Percentiles rank a stretch among this genome's conserved stretches.
Conservation (phyloP, 1,140 invertebrate species). For the Andrena cerasifolii region DNA sequence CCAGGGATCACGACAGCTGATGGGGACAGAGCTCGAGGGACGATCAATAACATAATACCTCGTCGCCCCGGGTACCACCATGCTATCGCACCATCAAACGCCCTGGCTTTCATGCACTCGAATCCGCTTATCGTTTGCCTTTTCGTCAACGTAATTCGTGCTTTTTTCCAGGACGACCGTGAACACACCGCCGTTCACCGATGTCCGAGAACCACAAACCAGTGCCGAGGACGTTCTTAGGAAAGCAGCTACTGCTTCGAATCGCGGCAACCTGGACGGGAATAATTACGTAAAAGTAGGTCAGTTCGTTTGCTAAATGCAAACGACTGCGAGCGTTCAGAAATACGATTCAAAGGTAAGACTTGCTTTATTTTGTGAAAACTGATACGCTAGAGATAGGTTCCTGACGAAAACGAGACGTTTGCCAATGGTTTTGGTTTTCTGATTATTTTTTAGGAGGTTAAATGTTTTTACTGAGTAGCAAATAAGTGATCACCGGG, state of each 20-base stretch:
- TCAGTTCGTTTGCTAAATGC: background rate
- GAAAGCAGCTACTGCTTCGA: background rate
- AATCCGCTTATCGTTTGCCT: constrained; percentile 49
- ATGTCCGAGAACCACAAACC: background rate
- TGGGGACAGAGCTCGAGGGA: constrained; percentile 72
- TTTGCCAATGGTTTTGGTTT: no score
- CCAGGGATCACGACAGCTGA: constrained; percentile 74
- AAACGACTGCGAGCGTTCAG: background rate
- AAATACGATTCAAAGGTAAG: background rate
- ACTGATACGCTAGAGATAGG: no score
- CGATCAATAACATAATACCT: constrained; percentile 80
- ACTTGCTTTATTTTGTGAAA: background rate
- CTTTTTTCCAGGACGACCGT: constrained; percentile 16
- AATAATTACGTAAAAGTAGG: constrained; percentile 16
- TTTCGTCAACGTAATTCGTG: constrained; percentile 40
- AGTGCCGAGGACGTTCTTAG: background rate
- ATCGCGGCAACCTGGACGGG: constrained; percentile 11
- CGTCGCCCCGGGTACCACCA: constrained; percentile 74
- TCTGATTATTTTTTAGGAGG: no score
- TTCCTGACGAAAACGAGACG: no score
- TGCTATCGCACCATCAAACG: constrained; percentile 75
- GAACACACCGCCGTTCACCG: constrained; percentile 7
- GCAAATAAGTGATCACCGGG: no score
- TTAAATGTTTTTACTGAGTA: no score
- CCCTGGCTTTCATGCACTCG: constrained; percentile 44